Evolutionary conservation across 1,140 invertebrate genomes (phyloP).

Genomic region (Ceratina japonica): DNA sequence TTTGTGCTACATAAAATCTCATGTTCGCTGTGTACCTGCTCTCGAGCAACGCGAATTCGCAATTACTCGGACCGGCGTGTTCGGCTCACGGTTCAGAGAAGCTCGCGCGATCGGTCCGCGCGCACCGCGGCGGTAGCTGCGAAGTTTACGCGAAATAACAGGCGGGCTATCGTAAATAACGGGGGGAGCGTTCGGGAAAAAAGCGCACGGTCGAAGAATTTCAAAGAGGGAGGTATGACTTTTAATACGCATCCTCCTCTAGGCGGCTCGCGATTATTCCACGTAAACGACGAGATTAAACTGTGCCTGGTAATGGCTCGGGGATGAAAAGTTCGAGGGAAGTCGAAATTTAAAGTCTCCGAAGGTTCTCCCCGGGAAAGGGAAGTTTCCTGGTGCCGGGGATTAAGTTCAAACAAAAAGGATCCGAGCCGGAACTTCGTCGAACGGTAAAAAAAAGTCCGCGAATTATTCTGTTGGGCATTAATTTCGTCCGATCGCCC

Average conservation of each 20-base stretch:
- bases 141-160: not conserved
- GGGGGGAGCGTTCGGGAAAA: not conserved
- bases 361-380: conserved; percentile 22
- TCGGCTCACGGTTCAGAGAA: no score
- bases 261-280: conserved; percentile 54
- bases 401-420: conserved; percentile 64
- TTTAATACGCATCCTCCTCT: conserved; percentile 29
- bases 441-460: not conserved
- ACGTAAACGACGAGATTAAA: conserved; percentile 54
- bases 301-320: conserved; percentile 35
- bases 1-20: not conserved
- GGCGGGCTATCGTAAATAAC: not conserved
- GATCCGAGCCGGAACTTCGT: conserved; percentile 46
- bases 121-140: no score
- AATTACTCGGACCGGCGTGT: no score
- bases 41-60: no score
- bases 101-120: no score
- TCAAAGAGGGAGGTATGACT: not conserved
- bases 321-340: conserved; percentile 50
- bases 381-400: conserved; percentile 20
- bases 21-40: not conserved
- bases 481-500: conserved; percentile 34
- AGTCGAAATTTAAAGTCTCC: conserved; percentile 63
- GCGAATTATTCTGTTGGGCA: conserved; percentile 44
- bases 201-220: no score